Base-by-base conservation (phyloP, 2,113 vertebrate genomes). In the Calyptomena viridis region DNA sequence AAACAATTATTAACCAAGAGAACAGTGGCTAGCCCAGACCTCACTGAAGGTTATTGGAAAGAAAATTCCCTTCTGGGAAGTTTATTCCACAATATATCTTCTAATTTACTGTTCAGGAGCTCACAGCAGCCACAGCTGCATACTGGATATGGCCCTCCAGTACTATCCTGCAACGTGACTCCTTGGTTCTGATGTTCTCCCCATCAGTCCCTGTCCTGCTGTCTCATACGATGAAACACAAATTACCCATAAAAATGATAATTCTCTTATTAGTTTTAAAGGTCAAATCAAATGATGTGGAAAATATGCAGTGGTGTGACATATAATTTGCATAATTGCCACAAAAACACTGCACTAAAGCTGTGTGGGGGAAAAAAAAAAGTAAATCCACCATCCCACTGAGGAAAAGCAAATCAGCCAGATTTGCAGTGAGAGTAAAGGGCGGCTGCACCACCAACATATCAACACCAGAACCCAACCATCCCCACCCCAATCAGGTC, bases 181-280 rank as follows among this genome's bases (percentile, higher is more conserved):
- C 49, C 58, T 46, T 0, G 15, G 22, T 89, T 73, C 81, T 83
- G 42, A 66, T 79, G 31, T 42, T 91, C 58, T 5, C 52, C 31
- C 52, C 58, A 69, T 84, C 82, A 84, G 75, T 62, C 47, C 67
- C 82, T 67, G 55, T 71, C 78, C 88, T 88, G 63, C 91, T 87
- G 76, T 90, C 82, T 93, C 39, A 10, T 80, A 71, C 52, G 37
- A 71, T 37, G 72, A 86, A 92, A 90, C 89, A 95, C 85, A 94
- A 95, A 97, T 96, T 95, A 74, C 39, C 79, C 39, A 9, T 95
- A 93, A 94, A 97, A 95, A 94, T 90, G 68, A 94, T 97, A 95
- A 97, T 95, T 97, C 75, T 84, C 35, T 71, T 96, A 95, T 95
- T 95, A 96, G 92, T 93, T 94, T 94, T 93, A 95, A 96, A 96